Evolutionary conservation across 2,888 invertebrate species (phyloP).

Genomic region (Taphrorychus bicolor): DNA sequence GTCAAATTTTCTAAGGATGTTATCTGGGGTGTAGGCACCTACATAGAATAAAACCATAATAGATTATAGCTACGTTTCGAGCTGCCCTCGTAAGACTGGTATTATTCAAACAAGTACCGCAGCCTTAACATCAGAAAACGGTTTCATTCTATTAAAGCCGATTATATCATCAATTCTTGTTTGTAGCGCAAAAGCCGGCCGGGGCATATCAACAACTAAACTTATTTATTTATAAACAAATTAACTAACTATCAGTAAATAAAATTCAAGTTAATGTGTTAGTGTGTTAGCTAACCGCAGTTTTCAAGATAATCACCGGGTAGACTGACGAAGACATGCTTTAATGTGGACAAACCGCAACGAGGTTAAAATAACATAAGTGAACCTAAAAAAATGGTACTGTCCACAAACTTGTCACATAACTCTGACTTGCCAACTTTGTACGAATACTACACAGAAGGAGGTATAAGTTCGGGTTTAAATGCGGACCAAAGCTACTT

Average conservation of each 20-base stretch:
- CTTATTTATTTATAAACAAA: not conserved
- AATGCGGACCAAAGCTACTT: constrained; percentile 51
- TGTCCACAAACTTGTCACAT: not conserved
- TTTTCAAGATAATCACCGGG: not conserved
- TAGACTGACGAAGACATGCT: no score
- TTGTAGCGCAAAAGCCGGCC: not conserved
- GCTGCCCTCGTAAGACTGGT: not conserved
- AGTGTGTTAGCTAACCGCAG: not conserved
- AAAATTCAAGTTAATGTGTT: not conserved
- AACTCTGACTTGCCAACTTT: constrained; percentile 50
- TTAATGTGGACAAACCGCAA: no score
- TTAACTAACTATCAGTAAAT: not conserved
- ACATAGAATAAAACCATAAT: constrained; percentile 18
- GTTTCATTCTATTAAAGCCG: not conserved
- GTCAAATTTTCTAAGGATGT: constrained; percentile 49
- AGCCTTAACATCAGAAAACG: not conserved
- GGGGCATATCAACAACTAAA: not conserved
- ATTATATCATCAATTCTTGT: not conserved
- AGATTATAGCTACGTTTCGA: not conserved
- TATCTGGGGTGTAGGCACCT: constrained; percentile 43
- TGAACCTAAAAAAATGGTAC: not conserved
- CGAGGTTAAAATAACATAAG: no score
- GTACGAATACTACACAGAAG: constrained; percentile 61
- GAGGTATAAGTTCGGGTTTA: constrained; percentile 53
- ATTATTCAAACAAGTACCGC: not conserved